Conservation (phyloP, 2,888 invertebrate genomes). For the Ephialtes manifestator region DNA sequence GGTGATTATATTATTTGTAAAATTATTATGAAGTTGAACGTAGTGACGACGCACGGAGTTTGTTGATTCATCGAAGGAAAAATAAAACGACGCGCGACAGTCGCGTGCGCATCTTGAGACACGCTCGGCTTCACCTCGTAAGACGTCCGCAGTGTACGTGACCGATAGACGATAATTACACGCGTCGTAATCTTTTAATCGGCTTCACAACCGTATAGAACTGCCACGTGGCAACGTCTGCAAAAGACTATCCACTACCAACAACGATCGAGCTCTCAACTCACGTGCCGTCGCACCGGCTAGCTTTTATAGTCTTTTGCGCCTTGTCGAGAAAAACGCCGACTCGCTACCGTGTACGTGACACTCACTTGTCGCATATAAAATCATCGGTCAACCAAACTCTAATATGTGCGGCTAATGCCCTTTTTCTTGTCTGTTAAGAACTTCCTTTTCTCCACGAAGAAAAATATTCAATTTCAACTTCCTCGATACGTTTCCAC, state of each 20-base stretch:
- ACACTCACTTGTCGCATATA: slow-evolving; percentile 51
- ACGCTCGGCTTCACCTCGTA: slow-evolving; percentile 35
- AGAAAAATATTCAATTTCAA: slow-evolving; percentile 9
- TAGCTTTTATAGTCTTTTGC: slow-evolving; percentile 14
- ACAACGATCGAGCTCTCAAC: slow-evolving; percentile 63
- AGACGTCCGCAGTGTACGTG: slow-evolving; percentile 60
- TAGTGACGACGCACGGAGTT: slow-evolving; percentile 7
- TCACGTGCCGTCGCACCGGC: slow-evolving; percentile 59
- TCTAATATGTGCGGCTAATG: slow-evolving; percentile 20
- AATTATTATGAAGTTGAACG: neutral
- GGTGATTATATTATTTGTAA: neutral
- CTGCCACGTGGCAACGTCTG: slow-evolving; percentile 55
- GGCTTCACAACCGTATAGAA: slow-evolving; percentile 50
- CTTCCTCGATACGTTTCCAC: neutral
- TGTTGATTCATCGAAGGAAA: slow-evolving; percentile 36
- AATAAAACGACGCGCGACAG: slow-evolving; percentile 61
- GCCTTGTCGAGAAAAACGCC: slow-evolving; percentile 48
- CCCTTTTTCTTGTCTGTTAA: neutral
- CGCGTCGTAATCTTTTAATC: slow-evolving; percentile 70
- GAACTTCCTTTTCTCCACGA: slow-evolving; percentile 19
- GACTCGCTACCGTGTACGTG: slow-evolving; percentile 55
- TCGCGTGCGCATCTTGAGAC: slow-evolving; percentile 70
- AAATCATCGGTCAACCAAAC: slow-evolving; percentile 21
- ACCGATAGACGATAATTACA: slow-evolving; percentile 70
- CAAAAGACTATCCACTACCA: slow-evolving; percentile 20